A percentile compares a stretch with the other conserved stretches of the same genome.
Conservation (phyloP, 1,140 invertebrate genomes). For the Sitophilus oryzae region DNA sequence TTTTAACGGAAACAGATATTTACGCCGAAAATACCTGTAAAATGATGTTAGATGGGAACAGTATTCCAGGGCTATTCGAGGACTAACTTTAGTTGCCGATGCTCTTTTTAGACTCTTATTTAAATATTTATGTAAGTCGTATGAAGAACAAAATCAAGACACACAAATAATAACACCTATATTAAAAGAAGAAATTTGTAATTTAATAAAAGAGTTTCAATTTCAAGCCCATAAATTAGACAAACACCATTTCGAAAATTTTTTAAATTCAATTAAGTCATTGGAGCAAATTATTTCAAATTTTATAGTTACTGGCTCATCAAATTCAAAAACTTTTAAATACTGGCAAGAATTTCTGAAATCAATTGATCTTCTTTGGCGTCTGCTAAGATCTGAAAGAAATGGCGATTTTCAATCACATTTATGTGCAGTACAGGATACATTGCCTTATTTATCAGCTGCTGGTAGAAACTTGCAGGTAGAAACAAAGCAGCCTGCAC, state of each 20-base stretch:
- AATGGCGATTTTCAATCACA: slow-evolving; percentile 11
- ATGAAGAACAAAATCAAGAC: no score
- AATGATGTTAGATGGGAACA: slow-evolving; percentile 13
- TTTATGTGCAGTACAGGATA: slow-evolving; percentile 12
- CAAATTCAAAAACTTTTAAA: slow-evolving; percentile 11
- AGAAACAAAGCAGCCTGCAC: no score
- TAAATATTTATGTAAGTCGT: no score
- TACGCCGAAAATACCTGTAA: slow-evolving; percentile 9
- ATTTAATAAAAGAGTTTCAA: no score
- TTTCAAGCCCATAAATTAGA: not conserved
- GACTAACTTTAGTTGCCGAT: no score
- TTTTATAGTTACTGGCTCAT: not conserved
- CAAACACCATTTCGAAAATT: not conserved
- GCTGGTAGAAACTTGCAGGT: not conserved
- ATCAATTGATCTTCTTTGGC: slow-evolving; percentile 6
- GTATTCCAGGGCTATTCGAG: no score
- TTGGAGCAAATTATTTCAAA: not conserved
- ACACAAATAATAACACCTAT: no score
- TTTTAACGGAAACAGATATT: slow-evolving; percentile 8
- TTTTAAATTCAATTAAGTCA: not conserved
- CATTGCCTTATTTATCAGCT: slow-evolving; percentile 5
- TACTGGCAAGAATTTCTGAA: slow-evolving; percentile 11
- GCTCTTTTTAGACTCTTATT: no score
- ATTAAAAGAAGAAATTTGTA: no score
- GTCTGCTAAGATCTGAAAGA: slow-evolving; percentile 1